These are phyloP conservation scores for Cremastobaeus sp. DNA, from an alignment of 2,888 invertebrate species.

Conservation along the genomic window DNA sequence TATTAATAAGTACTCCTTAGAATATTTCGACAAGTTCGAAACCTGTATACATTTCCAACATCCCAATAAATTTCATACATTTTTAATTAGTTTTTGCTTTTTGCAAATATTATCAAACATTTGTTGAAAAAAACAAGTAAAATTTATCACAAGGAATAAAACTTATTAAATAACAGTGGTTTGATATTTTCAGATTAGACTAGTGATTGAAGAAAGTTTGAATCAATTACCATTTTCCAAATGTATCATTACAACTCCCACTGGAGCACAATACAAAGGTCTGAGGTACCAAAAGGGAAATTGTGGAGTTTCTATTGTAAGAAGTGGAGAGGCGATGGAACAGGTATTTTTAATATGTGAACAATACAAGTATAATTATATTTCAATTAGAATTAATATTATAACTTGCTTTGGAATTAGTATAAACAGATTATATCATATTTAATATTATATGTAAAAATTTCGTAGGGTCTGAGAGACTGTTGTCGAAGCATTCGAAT, in stretches of 20 bases:
- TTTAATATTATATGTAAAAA: neutral
- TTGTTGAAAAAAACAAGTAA: neutral
- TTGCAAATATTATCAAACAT: no score
- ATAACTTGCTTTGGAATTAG: neutral
- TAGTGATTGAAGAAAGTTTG: constrained; percentile 98
- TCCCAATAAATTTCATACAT: no score
- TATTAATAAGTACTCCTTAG: no score
- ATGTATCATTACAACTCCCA: constrained; percentile 94
- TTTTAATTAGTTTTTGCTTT: no score
- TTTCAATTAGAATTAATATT: neutral
- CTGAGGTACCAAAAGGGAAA: constrained; percentile 97
- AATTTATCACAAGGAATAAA: neutral
- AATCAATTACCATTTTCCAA: constrained; percentile 97
- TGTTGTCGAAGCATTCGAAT: constrained; percentile 99
- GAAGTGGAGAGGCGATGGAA: constrained; percentile 98
- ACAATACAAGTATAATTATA: neutral
- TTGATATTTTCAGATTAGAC: constrained; percentile 83
- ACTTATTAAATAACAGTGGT: neutral
- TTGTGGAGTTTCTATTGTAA: constrained; percentile 98
- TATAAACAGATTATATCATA: neutral
- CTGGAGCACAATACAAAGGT: constrained; percentile 93
- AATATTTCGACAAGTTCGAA: no score
- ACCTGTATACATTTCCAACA: no score
- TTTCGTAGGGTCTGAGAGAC: constrained; percentile 87
- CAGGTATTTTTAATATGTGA: constrained; percentile 79